A percentile compares a stretch with the other conserved stretches of the same genome.
These are phyloP conservation scores for Apis mellifera DNA, from an alignment of 1,140 invertebrate genomes.

Conservation along the genomic window DNA sequence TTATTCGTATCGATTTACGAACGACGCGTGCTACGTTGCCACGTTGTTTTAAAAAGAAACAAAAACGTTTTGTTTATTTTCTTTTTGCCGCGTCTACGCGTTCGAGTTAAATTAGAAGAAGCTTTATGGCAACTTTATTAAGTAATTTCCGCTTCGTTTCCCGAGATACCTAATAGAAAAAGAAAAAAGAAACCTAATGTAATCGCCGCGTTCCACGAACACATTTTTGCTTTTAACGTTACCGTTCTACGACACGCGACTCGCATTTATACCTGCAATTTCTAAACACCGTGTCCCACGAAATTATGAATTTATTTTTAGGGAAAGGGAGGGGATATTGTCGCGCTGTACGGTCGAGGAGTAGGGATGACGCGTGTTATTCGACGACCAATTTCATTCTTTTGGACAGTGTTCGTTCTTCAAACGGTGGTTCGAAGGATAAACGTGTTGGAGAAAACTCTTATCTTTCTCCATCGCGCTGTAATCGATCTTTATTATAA, in stretches of 20 bases:
- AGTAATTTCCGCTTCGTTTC: neutral
- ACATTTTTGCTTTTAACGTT: conserved; percentile 6
- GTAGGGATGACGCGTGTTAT: neutral
- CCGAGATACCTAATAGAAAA: neutral
- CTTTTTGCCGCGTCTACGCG: no score
- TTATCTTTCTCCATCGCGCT: no score
- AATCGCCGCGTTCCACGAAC: neutral
- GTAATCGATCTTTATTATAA: no score
- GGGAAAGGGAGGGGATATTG: neutral
- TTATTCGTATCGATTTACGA: no score
- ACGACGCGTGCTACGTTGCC: no score
- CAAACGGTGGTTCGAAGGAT: no score
- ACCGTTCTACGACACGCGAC: neutral
- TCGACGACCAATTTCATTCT: neutral
- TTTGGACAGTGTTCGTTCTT: neutral
- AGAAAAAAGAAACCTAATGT: neutral
- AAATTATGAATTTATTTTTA: neutral
- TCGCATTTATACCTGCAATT: neutral
- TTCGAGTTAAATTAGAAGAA: no score
- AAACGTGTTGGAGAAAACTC: no score
- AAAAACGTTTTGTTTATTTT: no score
- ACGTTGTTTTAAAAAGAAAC: no score
- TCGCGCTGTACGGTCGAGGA: neutral
- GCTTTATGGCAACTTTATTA: neutral
- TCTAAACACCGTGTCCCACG: neutral